phyloP scores from a whole-genome alignment of 2,113 vertebrate genomes.

The Pangasianodon hypophthalmus region DNA sequence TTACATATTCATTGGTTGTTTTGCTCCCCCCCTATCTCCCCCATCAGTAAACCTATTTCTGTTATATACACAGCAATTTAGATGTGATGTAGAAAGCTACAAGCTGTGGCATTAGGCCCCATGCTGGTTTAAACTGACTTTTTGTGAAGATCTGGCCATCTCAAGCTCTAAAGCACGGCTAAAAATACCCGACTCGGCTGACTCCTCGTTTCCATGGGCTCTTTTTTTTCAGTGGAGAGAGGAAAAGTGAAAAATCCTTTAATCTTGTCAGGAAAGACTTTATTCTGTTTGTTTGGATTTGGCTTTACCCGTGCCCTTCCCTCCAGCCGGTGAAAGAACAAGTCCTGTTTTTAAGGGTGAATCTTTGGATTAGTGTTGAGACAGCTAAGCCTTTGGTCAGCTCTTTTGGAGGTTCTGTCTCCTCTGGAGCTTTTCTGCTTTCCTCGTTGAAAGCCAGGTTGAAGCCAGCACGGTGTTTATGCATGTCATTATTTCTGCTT shows the following conservation, averaged over 20 bases:
- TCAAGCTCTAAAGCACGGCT: neutral
- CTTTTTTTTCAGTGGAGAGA: slow-evolving; percentile 43
- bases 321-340: slow-evolving; percentile 44
- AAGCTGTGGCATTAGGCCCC: neutral
- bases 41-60: slow-evolving; percentile 8
- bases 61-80: slow-evolving; percentile 8
- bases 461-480: slow-evolving; percentile 50
- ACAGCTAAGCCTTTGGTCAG: slow-evolving; percentile 32
- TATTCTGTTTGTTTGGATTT: slow-evolving; percentile 46
- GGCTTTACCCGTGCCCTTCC: slow-evolving; percentile 33
- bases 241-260: slow-evolving; percentile 60
- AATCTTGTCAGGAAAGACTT: slow-evolving; percentile 61
- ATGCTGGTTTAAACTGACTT: slow-evolving; percentile 3
- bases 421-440: slow-evolving; percentile 42
- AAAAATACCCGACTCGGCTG: slow-evolving; percentile 33
- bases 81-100: neutral
- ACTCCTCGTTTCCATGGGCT: slow-evolving; percentile 37
- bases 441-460: slow-evolving; percentile 47
- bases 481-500: slow-evolving; percentile 47
- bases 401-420: slow-evolving; percentile 24
- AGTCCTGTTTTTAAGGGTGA: slow-evolving; percentile 60
- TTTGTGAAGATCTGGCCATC: slow-evolving; percentile 30
- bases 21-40: neutral
- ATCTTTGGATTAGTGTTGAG: slow-evolving; percentile 55
- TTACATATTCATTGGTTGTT: neutral